These are phyloP conservation scores for Sebastolobus altivelis DNA, from an alignment of 2,797 vertebrate species.

Conservation along the genomic window DNA sequence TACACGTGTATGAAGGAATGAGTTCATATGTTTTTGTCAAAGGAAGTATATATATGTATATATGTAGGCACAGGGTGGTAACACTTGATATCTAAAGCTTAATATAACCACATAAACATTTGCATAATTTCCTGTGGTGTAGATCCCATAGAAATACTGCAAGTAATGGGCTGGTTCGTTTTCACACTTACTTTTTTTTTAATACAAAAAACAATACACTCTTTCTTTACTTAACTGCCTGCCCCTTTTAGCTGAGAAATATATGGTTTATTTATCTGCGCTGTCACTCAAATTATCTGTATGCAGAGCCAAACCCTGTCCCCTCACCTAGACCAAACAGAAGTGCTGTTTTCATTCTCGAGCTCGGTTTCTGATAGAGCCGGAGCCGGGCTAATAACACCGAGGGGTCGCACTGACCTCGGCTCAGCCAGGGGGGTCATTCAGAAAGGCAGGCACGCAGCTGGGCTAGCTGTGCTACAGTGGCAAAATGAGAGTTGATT, in stretches of 20 bases:
- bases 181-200: slow-evolving; percentile 36
- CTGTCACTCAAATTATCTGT: slow-evolving; percentile 60
- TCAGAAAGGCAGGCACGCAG: slow-evolving; percentile 26
- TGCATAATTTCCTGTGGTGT: slow-evolving; percentile 51
- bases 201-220: slow-evolving; percentile 51
- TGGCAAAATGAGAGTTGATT: slow-evolving; percentile 67
- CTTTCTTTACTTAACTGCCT: slow-evolving; percentile 52
- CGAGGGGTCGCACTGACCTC: slow-evolving; percentile 70
- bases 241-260: slow-evolving; percentile 47
- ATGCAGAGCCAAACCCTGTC: slow-evolving; percentile 48
- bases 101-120: slow-evolving; percentile 48
- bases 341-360: slow-evolving; percentile 78
- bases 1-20: slow-evolving; percentile 24
- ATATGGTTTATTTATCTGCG: slow-evolving; percentile 69
- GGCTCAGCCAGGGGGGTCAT: slow-evolving; percentile 55
- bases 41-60: slow-evolving; percentile 4
- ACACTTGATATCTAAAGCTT: slow-evolving; percentile 34
- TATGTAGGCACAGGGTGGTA: slow-evolving; percentile 21
- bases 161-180: slow-evolving; percentile 51
- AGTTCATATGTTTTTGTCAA: slow-evolving; percentile 13
- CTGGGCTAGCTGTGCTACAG: slow-evolving; percentile 53
- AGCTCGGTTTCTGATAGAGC: slow-evolving; percentile 62
- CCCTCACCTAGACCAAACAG: slow-evolving; percentile 79
- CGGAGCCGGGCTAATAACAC: slow-evolving; percentile 74
- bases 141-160: slow-evolving; percentile 32